Percentiles rank a stretch among this genome's conserved stretches.
Conservation (phyloP, 2,888 invertebrate species). For the Ryuthela nishihirai region DNA sequence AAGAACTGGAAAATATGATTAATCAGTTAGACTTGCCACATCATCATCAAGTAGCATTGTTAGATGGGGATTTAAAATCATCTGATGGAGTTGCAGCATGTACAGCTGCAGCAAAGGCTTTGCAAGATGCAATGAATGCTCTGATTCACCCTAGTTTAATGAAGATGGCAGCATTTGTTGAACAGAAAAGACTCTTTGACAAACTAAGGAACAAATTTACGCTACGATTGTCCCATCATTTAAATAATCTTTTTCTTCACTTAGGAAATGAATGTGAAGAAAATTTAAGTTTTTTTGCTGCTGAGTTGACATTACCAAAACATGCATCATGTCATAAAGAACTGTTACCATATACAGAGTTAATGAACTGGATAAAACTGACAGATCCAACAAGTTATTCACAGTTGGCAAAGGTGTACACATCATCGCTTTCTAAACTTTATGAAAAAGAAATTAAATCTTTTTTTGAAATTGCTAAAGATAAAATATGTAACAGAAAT, state of each 20-base stretch:
- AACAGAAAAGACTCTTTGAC: constrained; percentile 72
- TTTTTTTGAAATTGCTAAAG: constrained; percentile 71
- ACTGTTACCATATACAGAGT: constrained; percentile 77
- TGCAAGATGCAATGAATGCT: constrained; percentile 68
- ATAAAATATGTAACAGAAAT: constrained; percentile 54
- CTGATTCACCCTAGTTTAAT: constrained; percentile 51
- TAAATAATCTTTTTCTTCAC: constrained; percentile 93
- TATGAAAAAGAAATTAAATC: constrained; percentile 79
- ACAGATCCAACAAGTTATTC: constrained; percentile 67
- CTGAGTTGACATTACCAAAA: constrained; percentile 64
- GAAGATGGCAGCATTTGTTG: constrained; percentile 68
- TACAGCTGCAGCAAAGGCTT: constrained; percentile 66
- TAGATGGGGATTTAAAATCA: constrained; percentile 68
- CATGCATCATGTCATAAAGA: constrained; percentile 78
- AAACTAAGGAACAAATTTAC: constrained; percentile 75
- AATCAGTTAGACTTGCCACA: constrained; percentile 66
- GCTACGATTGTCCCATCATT: constrained; percentile 76
- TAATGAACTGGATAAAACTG: constrained; percentile 87
- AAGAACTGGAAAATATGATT: constrained; percentile 72
- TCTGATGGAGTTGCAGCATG: constrained; percentile 52
- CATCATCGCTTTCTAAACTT: constrained; percentile 74
- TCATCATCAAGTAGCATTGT: constrained; percentile 63
- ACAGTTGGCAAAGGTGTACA: constrained; percentile 75
- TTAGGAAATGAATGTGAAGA: constrained; percentile 73
- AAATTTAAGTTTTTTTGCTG: constrained; percentile 53